Evolutionary conservation across 1,140 invertebrate genomes (phyloP).

Genomic region (Drosophila kepulauana): DNA sequence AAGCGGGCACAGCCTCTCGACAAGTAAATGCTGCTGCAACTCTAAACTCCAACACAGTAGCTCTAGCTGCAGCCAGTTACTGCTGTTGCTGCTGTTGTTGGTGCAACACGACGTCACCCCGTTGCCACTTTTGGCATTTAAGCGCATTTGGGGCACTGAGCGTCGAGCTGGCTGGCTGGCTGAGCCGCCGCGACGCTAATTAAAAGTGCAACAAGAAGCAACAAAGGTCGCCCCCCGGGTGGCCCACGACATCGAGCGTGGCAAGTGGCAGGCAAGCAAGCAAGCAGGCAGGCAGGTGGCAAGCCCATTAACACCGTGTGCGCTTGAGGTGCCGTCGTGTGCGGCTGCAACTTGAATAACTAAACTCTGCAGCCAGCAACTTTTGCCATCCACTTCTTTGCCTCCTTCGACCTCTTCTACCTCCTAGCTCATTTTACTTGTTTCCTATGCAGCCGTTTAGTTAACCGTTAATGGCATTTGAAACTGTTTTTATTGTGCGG

Average conservation of each 20-base stretch:
- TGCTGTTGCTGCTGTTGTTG: constrained; percentile 10
- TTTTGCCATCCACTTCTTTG: neutral
- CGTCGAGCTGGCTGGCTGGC: constrained; percentile 32
- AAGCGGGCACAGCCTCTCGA: neutral
- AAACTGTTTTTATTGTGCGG: constrained; percentile 78
- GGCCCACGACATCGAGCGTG: constrained; percentile 6
- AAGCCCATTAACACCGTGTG: constrained; percentile 51
- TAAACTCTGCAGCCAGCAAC: constrained; percentile 20
- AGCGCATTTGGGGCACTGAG: constrained; percentile 71
- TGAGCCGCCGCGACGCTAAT: constrained; percentile 71
- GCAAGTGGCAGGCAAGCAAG: neutral
- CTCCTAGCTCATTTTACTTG: neutral
- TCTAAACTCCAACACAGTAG: constrained; percentile 9
- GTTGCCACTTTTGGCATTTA: constrained; percentile 55
- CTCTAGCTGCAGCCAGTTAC: neutral
- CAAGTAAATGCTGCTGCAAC: constrained; percentile 26
- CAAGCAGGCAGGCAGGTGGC: neutral
- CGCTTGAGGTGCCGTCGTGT: constrained; percentile 35
- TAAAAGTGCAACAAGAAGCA: constrained; percentile 76
- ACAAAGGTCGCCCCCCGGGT: constrained; percentile 35
- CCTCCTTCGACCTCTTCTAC: neutral
- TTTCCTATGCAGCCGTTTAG: constrained; percentile 61
- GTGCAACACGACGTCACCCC: constrained; percentile 2
- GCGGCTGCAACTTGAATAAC: constrained; percentile 30
- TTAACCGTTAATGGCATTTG: constrained; percentile 84